Base-by-base conservation (phyloP, 2,113 vertebrate genomes). In the Hippocampus mohnikei region DNA sequence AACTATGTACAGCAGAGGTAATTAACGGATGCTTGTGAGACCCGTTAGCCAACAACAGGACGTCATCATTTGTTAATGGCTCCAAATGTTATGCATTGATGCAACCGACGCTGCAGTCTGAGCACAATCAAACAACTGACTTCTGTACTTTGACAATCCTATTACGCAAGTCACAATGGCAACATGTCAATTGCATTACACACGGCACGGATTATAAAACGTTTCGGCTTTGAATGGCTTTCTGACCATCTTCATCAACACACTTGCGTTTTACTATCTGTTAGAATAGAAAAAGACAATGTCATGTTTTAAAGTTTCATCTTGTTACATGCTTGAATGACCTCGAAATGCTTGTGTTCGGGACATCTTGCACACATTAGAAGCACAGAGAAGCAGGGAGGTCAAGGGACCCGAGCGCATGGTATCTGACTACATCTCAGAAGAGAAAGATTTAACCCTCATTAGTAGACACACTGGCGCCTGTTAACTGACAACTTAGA, bases 11-110 rank as follows among this genome's bases (percentile, higher is more conserved):
- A 37, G 33, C 4, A 44, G 69, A 66, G 69, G 77, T 72, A 80
- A 83, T 85, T 79, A 81, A 71, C 69, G 75, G 60, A 69, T 48
- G 64, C 66, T 61, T 66, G 78, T 23, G 8, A 82, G 58, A 68
- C 50, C 78, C 73, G 66, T 79, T 25, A 58, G 79, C 59, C 40
- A 0, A 69, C 74, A 79, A 79, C 41, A 56, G 74, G 55, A 80
- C 44, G 72, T 16, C 37, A 46, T 60, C 61, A 70, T 72, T 37
- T 76, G 74, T 37, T 73, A 44, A 44, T 12, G 27, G 52, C n/a
- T 48, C 21, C 67, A 80, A 66, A 74, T 48, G 12, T 72, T 70
- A 48, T 52, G 67, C 61, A 8, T 53, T 65, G 15, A 40, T 76
- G 42, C 42, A 10, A 44, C 2, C 1, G 10, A 44, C 23, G 40